Conservation (phyloP, 2,888 invertebrate species). For the Tipula unca region DNA sequence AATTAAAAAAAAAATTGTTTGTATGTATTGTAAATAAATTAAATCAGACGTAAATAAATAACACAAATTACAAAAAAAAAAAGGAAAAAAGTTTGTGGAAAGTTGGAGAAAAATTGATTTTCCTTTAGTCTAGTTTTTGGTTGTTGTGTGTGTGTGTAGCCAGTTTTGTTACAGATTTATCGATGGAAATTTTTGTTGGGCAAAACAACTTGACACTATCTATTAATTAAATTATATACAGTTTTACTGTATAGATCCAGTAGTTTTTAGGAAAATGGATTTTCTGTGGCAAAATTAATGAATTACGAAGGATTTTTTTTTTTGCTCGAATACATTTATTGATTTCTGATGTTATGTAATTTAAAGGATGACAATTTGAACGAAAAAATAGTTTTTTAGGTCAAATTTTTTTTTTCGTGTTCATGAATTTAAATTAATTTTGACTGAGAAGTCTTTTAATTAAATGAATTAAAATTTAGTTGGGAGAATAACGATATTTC, state of each 20-base stretch:
- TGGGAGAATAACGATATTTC: no score
- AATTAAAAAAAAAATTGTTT: neutral
- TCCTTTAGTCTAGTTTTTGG: neutral
- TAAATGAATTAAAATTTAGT: neutral
- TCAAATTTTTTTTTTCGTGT: neutral
- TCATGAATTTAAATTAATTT: neutral
- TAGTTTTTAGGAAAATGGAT: neutral
- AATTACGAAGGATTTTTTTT: neutral
- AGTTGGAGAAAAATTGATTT: neutral
- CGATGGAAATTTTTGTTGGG: neutral
- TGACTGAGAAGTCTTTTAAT: neutral
- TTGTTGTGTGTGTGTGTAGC: neutral
- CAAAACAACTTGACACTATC: neutral
- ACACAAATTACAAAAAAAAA: neutral
- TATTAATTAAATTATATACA: neutral
- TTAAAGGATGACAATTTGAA: neutral
- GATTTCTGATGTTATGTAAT: neutral
- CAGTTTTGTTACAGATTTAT: neutral
- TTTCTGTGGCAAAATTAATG: neutral
- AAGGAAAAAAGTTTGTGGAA: neutral
- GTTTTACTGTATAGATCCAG: neutral
- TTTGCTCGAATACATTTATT: neutral
- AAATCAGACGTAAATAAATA: slow-evolving; percentile 1
- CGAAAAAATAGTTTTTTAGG: neutral
- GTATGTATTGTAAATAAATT: neutral